Conservation (phyloP, 2,113 vertebrate species). For the Clarias magur region DNA sequence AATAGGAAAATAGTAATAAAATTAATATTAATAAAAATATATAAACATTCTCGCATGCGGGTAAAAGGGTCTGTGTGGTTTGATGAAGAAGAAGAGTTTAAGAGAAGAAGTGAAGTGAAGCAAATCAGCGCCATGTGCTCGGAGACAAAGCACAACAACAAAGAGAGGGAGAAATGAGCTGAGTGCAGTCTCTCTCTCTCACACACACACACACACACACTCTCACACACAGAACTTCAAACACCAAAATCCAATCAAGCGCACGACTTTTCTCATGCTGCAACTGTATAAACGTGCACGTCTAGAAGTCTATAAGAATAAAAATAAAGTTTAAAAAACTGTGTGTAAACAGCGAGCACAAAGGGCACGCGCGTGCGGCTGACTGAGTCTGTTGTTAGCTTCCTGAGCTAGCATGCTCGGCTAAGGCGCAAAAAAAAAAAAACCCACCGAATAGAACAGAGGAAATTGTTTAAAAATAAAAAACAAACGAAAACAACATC, state of each 20-base stretch:
- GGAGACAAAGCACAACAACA: conserved; percentile 88
- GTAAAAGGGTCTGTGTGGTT: neutral
- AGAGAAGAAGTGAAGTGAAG: neutral
- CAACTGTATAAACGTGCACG: neutral
- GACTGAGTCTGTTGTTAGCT: conserved; percentile 17
- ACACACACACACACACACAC: neutral
- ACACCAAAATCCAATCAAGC: neutral
- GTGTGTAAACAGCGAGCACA: neutral
- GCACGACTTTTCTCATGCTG: no score
- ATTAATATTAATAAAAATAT: no score
- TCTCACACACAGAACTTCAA: neutral
- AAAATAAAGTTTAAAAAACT: no score
- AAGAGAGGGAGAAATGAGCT: conserved; percentile 61
- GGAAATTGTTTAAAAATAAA: neutral
- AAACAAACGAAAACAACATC: neutral
- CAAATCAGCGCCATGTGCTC: conserved; percentile 82
- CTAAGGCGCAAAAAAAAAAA: no score
- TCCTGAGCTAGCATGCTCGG: neutral
- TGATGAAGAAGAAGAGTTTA: no score
- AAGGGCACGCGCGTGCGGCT: conserved; percentile 1
- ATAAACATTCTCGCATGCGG: neutral
- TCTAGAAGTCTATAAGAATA: no score
- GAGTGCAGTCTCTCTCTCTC: neutral
- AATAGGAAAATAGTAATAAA: neutral
- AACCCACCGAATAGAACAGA: neutral